phyloP scores from a whole-genome alignment of 2,113 vertebrate genomes.

The Meles meles region DNA sequence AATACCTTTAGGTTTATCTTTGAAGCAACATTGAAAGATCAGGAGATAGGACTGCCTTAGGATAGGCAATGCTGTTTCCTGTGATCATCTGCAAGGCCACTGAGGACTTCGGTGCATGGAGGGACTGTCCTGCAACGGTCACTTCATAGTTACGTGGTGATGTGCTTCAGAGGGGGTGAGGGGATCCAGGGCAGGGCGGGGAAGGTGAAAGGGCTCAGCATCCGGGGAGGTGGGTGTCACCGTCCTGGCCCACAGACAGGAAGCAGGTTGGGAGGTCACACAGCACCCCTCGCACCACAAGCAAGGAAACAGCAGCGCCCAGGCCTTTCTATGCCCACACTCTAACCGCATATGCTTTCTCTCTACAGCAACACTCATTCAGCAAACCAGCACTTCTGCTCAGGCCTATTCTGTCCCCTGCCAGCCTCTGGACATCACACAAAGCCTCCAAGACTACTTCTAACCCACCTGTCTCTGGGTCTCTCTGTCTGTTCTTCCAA shows the following conservation, averaged over 20 bases:
- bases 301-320: rapidly evolving
- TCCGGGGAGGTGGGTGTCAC: not conserved
- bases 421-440: not conserved
- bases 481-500: not conserved
- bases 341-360: not conserved
- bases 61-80: not conserved
- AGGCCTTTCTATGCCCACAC: not conserved
- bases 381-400: not conserved
- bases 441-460: not conserved
- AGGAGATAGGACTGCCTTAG: not conserved
- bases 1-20: not conserved
- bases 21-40: not conserved
- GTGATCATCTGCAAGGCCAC: not conserved
- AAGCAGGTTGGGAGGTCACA: not conserved
- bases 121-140: not conserved
- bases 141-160: not conserved
- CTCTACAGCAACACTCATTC: too few relatives aligned
- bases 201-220: not conserved
- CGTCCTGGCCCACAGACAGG: not conserved
- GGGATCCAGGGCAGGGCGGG: not conserved
- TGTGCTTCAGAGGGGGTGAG: not conserved
- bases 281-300: rapidly evolving
- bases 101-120: not conserved
- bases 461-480: not conserved
- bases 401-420: not conserved